Evolutionary conservation across 92 coral and sea anemone genomes (phyloP).

Genomic region (Epizoanthus ramosus): DNA sequence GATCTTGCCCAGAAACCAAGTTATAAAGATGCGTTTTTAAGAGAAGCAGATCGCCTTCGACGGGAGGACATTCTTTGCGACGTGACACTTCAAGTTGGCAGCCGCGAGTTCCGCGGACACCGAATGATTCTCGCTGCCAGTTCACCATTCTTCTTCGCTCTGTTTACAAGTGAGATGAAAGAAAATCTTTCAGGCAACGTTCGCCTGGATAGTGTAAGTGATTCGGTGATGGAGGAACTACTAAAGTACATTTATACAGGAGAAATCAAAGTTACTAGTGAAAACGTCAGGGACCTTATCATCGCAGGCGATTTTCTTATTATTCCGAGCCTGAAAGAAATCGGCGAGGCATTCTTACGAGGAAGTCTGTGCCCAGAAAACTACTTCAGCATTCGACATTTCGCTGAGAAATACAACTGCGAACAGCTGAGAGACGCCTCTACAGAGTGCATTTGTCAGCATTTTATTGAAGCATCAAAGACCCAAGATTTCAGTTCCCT

Average conservation of each 20-base stretch:
- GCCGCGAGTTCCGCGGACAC: slow-evolving; percentile 64
- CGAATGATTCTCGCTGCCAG: slow-evolving; percentile 70
- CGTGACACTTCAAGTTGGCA: slow-evolving; percentile 63
- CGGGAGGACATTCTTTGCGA: slow-evolving; percentile 60
- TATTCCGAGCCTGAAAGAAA: slow-evolving; percentile 59
- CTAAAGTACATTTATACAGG: slow-evolving; percentile 79
- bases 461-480: slow-evolving; percentile 59
- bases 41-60: slow-evolving; percentile 37
- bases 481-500: slow-evolving; percentile 54
- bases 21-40: slow-evolving; percentile 19
- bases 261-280: slow-evolving; percentile 48
- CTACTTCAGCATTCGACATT: slow-evolving; percentile 50
- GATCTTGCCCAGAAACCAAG: slow-evolving; percentile 3
- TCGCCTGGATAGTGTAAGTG: slow-evolving; percentile 53
- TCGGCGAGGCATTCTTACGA: slow-evolving; percentile 50
- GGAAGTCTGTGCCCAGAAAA: slow-evolving; percentile 50
- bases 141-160: slow-evolving; percentile 70
- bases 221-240: slow-evolving; percentile 48
- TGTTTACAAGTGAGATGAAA: slow-evolving; percentile 69
- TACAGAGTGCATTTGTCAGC: slow-evolving; percentile 42
- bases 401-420: slow-evolving; percentile 62
- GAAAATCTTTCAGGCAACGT: slow-evolving; percentile 39
- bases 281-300: slow-evolving; percentile 65
- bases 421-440: slow-evolving; percentile 52
- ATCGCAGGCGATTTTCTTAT: slow-evolving; percentile 66